Evolutionary conservation across 1,140 invertebrate genomes (phyloP), one percentile per base, ranked within the genome.

Genomic region (Papilio dardanus): DNA sequence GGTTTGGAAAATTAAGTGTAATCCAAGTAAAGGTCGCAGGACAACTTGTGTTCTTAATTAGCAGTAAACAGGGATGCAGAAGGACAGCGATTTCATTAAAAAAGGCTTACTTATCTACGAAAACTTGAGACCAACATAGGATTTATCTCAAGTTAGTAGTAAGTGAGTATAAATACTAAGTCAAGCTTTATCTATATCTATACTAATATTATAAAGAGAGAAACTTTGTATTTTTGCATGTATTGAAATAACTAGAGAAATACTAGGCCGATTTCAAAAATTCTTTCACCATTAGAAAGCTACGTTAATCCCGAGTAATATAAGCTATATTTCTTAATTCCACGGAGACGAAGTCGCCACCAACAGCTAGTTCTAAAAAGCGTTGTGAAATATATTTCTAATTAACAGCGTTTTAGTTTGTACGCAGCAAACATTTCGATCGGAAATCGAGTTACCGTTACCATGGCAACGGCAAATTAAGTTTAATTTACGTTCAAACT

Each of bases 1-100:
- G 67, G 79, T 90, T 89, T 90, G 88, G 86, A 89, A 88, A 89
- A 90, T 91, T 83, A 84, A 84, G 77, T 77, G 84, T 88, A 90
- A 89, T 82, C 88, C 82, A 67, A 80, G 77, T 62, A 86, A 89
- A 88, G 84, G 86, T 86, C 75, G 78, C 76, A 84, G 86, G 86
- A 85, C 80, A 85, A 79, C 82, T 83, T 87, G 83, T 85, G 87
- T 84, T 78, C 81, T 83, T 91, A 89, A 92, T 92, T 90, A 92
- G 86, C 83, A 90, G 90, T 87, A 88, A 89, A 83, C 87, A 83
- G 84, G 85, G 88, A 81, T 84, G 66, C 74, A 78, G 78, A 54
- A 37, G 78, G 79, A 74, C 74, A 77, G 66, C n/a, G 74, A 16
- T 35, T 83, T 86, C 84, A 89, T 89, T 89, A 89, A 88, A 88